These are phyloP conservation scores for Oceanodroma tethys DNA, from an alignment of 2,113 vertebrate genomes.

Conservation along the genomic window DNA sequence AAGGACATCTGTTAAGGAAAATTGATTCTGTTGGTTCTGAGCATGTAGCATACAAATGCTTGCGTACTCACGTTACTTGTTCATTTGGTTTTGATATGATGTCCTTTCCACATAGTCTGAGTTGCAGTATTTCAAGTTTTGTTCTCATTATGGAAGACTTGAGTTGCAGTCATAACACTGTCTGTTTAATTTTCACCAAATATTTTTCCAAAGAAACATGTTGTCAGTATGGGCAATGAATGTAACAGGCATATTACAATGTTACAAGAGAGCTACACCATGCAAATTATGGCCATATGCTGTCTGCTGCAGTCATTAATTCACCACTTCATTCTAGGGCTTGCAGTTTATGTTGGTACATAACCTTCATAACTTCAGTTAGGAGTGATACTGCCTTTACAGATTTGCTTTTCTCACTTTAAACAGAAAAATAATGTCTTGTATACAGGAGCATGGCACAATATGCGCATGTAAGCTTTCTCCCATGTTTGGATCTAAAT, in stretches of 20 bases:
- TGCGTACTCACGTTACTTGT: not conserved
- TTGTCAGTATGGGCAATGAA: not conserved
- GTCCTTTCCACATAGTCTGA: not conserved
- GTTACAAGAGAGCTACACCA: not conserved
- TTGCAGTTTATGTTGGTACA: not conserved
- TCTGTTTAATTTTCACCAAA: not conserved
- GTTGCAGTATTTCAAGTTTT: not conserved
- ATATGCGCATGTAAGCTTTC: fast-evolving
- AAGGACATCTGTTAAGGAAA: not conserved
- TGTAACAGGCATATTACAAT: not conserved
- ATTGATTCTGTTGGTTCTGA: not conserved
- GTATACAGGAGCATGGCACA: not conserved
- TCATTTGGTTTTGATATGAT: not conserved
- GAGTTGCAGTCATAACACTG: not conserved
- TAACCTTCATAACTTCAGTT: not conserved
- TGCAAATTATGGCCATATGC: not conserved
- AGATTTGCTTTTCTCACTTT: not conserved
- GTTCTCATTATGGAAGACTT: not conserved
- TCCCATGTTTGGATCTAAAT: not conserved
- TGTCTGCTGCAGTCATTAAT: not conserved
- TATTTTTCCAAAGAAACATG: not conserved
- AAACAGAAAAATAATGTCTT: not conserved
- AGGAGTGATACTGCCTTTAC: not conserved
- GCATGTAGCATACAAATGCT: not conserved
- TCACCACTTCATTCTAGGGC: not conserved